phyloP scores from a whole-genome alignment of 2,888 invertebrate species.

The Phyto melanocephala region DNA sequence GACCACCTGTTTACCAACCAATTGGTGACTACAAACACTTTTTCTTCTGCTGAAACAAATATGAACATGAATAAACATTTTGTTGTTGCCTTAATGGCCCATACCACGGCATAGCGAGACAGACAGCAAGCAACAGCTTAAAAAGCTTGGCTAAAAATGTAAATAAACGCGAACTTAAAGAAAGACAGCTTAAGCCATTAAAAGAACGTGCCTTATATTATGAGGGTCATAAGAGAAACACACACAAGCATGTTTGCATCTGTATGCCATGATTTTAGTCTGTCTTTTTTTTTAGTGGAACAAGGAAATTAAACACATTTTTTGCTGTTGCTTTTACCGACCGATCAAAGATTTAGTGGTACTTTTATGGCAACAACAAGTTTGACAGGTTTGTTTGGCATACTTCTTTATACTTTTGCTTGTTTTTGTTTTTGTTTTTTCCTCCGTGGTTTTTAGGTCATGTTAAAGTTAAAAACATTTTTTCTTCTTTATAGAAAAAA shows the following conservation, averaged over 20 bases:
- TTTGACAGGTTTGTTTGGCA: constrained; percentile 62
- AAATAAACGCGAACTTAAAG: constrained; percentile 25
- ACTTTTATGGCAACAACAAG: constrained; percentile 52
- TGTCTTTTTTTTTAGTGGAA: constrained; percentile 3
- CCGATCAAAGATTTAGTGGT: constrained; percentile 45
- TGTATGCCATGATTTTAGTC: neutral
- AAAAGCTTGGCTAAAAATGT: neutral
- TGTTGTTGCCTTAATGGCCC: constrained; percentile 5
- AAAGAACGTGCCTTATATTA: constrained; percentile 61
- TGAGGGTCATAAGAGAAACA: constrained; percentile 55
- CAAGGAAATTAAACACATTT: constrained; percentile 32
- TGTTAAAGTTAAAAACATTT: constrained; percentile 38
- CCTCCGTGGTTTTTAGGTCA: constrained; percentile 53
- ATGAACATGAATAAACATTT: constrained; percentile 21
- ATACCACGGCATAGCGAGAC: neutral
- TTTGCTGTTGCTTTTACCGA: constrained; percentile 22
- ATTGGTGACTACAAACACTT: constrained; percentile 36
- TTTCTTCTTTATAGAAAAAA: constrained; percentile 1
- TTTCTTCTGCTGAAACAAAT: neutral
- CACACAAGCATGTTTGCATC: constrained; percentile 18
- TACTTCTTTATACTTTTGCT: constrained; percentile 56
- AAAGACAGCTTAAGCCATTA: constrained; percentile 34
- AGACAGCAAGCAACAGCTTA: neutral
- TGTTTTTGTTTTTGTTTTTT: neutral
- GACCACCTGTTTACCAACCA: constrained; percentile 49